Base-by-base conservation (phyloP, 1,140 invertebrate species). In the Tyrophagus putrescentiae region DNA sequence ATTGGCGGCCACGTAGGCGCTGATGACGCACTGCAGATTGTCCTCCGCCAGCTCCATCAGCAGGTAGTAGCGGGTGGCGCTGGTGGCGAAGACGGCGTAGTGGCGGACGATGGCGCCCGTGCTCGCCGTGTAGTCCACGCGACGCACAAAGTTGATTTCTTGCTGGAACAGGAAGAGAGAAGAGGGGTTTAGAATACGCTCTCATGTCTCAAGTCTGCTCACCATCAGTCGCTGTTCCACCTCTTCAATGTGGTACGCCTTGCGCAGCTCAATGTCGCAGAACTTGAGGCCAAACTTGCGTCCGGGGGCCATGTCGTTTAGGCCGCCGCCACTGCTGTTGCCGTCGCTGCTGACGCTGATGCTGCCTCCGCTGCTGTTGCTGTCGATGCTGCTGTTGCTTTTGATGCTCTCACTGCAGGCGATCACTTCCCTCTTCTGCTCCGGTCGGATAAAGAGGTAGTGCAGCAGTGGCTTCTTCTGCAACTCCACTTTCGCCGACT, bases 171-270 rank as follows among this genome's bases (percentile, higher is more conserved):
- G n/a, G n/a, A n/a, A n/a, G n/a, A n/a, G n/a, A n/a, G n/a, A n/a
- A n/a, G n/a, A n/a, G n/a, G n/a, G n/a, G n/a, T n/a, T n/a, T n/a
- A n/a, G n/a, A n/a, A n/a, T n/a, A n/a, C n/a, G n/a, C n/a, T n/a
- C n/a, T n/a, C n/a, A n/a, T n/a, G n/a, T n/a, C n/a, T n/a, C n/a
- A n/a, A n/a, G n/a, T n/a, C n/a, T n/a, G n/a, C n/a, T n/a, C n/a
- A n/a, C n/a, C n/a, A n/a, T n/a, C n/a, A n/a, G n/a, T 7, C 45
- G 7, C 31, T 48, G 45, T 48, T 48, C 45, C 23, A 48, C 45
- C 21, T 48, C 45, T 6, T 6, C 18, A 21, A 48, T 48, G 7
- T n/a, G n/a, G n/a, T 7, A 7, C 7, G 45, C 45, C 18, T 6
- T 18, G 13, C 45, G 23, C 7, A 6, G 31, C 31, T 48, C 45